These are phyloP conservation scores for Pempheris klunzingeri DNA, from an alignment of 2,797 vertebrate species.

Conservation along the genomic window DNA sequence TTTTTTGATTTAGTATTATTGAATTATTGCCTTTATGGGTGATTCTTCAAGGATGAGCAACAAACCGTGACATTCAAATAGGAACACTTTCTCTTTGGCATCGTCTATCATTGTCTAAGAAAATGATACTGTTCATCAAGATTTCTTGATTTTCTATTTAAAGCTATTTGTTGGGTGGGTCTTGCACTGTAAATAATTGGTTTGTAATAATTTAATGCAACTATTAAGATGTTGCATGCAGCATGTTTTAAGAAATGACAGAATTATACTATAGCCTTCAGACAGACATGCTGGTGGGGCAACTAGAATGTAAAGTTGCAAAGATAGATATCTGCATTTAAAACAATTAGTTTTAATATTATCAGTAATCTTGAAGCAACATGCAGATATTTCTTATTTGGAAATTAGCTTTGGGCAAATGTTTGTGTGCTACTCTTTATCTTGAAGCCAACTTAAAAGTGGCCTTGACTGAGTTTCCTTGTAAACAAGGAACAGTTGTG, in stretches of 20 bases:
- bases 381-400: no score
- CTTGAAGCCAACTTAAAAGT: no score
- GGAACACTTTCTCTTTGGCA: slow-evolving; percentile 14
- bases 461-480: no score
- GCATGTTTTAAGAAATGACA: no score
- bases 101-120: slow-evolving; percentile 4
- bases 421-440: no score
- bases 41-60: slow-evolving; percentile 14
- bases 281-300: no score
- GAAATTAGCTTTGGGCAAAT: no score
- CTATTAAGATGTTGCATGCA: background rate
- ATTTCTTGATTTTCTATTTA: background rate
- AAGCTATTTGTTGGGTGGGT: background rate
- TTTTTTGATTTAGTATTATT: slow-evolving; percentile 42
- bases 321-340: slow-evolving; percentile 12
- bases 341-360: background rate
- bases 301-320: no score
- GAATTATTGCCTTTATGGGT: slow-evolving; percentile 12
- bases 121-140: background rate
- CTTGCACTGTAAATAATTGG: background rate
- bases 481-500: no score
- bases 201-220: background rate
- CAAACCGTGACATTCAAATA: slow-evolving; percentile 7
- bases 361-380: background rate
- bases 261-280: no score